phyloP scores from a whole-genome alignment of 2,113 vertebrate species.

The Deroptyus accipitrinus region DNA sequence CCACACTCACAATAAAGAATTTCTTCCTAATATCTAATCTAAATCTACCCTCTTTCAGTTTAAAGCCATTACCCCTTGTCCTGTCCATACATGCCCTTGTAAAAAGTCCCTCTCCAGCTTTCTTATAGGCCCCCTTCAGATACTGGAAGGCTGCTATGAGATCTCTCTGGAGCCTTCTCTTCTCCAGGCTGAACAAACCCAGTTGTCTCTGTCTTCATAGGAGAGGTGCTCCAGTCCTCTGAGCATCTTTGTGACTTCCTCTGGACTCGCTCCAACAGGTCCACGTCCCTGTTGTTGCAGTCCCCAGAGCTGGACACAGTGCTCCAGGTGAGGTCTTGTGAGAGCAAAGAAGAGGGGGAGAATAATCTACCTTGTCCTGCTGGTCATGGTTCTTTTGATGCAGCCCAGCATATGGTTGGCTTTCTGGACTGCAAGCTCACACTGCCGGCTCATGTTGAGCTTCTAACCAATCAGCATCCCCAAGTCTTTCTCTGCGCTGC shows the following conservation, averaged over 20 bases:
- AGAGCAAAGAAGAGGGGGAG: background rate
- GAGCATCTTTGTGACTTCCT: background rate
- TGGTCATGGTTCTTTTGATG: background rate
- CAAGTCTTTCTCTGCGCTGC: background rate
- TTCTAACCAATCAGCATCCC: background rate
- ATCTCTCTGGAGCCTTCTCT: background rate
- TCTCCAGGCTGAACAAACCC: background rate
- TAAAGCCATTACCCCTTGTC: background rate
- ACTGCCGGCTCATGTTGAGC: background rate
- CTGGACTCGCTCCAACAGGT: background rate
- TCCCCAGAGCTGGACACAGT: background rate
- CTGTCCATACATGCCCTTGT: background rate
- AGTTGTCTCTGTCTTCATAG: background rate
- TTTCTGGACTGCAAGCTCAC: background rate
- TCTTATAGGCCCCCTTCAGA: background rate
- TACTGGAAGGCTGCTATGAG: background rate
- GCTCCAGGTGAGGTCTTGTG: background rate
- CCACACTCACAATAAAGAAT: background rate
- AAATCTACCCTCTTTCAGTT: background rate
- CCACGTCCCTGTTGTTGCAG: background rate
- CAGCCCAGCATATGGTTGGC: background rate
- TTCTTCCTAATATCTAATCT: background rate
- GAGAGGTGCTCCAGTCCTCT: background rate
- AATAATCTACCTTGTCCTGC: background rate
- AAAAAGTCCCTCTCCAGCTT: background rate